Conservation (phyloP, 2,888 invertebrate species). For the Linnaemya vulpina region DNA sequence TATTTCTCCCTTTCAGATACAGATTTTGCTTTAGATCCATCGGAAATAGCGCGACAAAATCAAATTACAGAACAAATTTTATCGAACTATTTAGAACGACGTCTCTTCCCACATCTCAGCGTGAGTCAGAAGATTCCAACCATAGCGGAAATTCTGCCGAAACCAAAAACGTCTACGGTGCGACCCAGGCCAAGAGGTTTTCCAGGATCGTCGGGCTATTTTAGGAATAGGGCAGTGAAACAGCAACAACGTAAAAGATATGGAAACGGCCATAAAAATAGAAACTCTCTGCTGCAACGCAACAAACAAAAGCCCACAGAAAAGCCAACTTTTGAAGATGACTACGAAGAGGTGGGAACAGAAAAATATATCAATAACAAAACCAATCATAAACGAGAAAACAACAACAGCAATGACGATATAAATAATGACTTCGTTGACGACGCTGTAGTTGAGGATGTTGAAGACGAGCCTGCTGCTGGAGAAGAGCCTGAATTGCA, state of each 20-base stretch:
- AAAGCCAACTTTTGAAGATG: constrained; percentile 35
- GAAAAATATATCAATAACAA: constrained; percentile 21
- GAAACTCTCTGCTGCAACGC: constrained; percentile 34
- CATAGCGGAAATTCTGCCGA: constrained; percentile 87
- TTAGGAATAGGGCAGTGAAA: constrained; percentile 63
- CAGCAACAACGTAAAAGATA: constrained; percentile 61
- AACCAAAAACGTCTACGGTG: constrained; percentile 79
- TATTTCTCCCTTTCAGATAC: constrained; percentile 25
- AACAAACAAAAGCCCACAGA: constrained; percentile 29
- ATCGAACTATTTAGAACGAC: constrained; percentile 88
- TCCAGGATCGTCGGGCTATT: constrained; percentile 71
- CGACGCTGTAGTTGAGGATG: constrained; percentile 51
- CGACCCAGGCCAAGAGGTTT: constrained; percentile 78
- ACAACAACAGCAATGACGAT: constrained; percentile 21
- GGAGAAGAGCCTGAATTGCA: constrained; percentile 50
- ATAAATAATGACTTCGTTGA: constrained; percentile 49
- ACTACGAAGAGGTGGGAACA: constrained; percentile 38
- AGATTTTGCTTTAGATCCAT: constrained; percentile 80
- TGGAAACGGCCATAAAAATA: constrained; percentile 71
- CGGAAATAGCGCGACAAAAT: constrained; percentile 89
- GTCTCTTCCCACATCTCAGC: constrained; percentile 86
- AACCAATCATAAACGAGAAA: constrained; percentile 41
- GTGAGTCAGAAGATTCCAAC: constrained; percentile 84
- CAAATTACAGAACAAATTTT: constrained; percentile 90
- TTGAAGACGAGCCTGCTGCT: constrained; percentile 36